Conservation (phyloP, 2,113 vertebrate genomes). For the Anser cygnoides region DNA sequence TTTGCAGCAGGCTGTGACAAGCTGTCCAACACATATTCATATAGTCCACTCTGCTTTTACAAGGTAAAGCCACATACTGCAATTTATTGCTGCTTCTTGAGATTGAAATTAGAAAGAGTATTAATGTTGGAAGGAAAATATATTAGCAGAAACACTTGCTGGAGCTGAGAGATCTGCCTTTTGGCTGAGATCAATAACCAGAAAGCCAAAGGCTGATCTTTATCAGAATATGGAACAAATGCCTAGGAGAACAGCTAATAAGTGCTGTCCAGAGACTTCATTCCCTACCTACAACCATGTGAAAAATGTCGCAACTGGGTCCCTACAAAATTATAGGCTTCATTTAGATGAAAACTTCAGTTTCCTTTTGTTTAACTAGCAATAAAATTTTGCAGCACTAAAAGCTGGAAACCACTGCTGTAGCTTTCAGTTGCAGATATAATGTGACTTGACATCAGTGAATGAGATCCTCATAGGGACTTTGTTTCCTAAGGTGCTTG, state of each 20-base stretch:
- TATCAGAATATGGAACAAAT: conserved; percentile 47
- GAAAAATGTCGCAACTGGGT: conserved; percentile 41
- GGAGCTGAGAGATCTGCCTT: conserved; percentile 24
- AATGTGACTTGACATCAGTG: not conserved
- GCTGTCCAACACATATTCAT: conserved; percentile 34
- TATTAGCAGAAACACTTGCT: conserved; percentile 42
- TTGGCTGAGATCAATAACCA: conserved; percentile 52
- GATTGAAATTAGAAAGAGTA: conserved; percentile 51
- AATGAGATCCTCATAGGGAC: not conserved
- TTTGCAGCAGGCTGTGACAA: conserved; percentile 53
- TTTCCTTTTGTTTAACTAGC: conserved; percentile 51
- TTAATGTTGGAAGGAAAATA: conserved; percentile 48
- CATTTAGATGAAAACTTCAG: conserved; percentile 34
- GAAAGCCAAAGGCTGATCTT: conserved; percentile 49
- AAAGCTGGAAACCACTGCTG: not conserved
- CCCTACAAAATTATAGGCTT: conserved; percentile 33
- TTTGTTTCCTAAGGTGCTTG: not conserved
- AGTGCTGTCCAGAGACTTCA: conserved; percentile 45
- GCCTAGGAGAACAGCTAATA: conserved; percentile 37
- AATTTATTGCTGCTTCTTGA: conserved; percentile 59
- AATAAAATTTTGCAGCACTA: conserved; percentile 23
- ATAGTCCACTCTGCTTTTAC: not conserved
- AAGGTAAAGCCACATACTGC: conserved; percentile 22
- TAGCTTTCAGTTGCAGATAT: not conserved
- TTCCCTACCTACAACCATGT: not conserved